phyloP scores from a whole-genome alignment of 2,888 invertebrate genomes.

The Diachrysia chrysitis region DNA sequence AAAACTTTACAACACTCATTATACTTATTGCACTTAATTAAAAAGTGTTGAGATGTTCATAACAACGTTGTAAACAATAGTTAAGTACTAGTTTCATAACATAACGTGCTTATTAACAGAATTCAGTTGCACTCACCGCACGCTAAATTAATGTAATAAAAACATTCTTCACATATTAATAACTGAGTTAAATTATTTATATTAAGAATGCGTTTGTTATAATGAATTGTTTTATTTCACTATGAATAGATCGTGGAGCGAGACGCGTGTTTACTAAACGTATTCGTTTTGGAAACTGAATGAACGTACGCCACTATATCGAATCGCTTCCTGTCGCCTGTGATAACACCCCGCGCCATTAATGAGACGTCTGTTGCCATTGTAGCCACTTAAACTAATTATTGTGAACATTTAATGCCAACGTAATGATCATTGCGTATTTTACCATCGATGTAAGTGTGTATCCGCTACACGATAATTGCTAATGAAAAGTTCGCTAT shows the following conservation, averaged over 20 bases:
- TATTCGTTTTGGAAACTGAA: slow-evolving; percentile 79
- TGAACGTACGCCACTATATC: slow-evolving; percentile 75
- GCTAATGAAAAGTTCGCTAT: slow-evolving; percentile 40
- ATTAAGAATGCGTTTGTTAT: slow-evolving; percentile 34
- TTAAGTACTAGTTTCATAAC: slow-evolving; percentile 30
- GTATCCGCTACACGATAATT: slow-evolving; percentile 50
- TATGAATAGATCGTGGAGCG: slow-evolving; percentile 34
- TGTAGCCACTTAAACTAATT: slow-evolving; percentile 60
- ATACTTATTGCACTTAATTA: slow-evolving; percentile 57
- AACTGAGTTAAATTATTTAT: slow-evolving; percentile 38
- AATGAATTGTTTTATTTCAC: slow-evolving; percentile 36
- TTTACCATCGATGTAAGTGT: slow-evolving; percentile 50
- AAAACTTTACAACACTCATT: slow-evolving; percentile 52
- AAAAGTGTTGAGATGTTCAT: slow-evolving; percentile 52
- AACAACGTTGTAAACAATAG: slow-evolving; percentile 41
- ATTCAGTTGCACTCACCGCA: slow-evolving; percentile 48
- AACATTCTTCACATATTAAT: slow-evolving; percentile 54
- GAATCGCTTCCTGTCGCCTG: slow-evolving; percentile 74
- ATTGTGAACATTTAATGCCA: slow-evolving; percentile 58
- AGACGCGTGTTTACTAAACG: slow-evolving; percentile 75
- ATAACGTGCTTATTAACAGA: slow-evolving; percentile 34
- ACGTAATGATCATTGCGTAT: slow-evolving; percentile 51
- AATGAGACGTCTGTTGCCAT: slow-evolving; percentile 66
- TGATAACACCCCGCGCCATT: slow-evolving; percentile 75
- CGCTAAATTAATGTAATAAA: slow-evolving; percentile 55